A percentile compares a stretch with the other conserved stretches of the same genome.
Conservation (phyloP, 2,113 vertebrate genomes). For the Columbina picui region DNA sequence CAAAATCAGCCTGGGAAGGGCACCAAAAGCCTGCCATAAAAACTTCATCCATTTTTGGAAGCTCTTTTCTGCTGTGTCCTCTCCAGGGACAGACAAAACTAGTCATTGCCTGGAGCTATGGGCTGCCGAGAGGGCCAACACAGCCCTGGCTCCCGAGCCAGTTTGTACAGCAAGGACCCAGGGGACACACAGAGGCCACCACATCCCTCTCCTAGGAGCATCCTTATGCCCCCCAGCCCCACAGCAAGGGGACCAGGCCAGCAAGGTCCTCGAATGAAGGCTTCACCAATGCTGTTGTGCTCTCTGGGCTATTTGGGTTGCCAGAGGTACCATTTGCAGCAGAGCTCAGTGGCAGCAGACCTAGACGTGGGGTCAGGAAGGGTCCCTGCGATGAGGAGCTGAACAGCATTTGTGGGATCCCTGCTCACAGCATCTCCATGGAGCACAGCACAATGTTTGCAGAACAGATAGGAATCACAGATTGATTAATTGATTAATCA, state of each 20-base stretch:
- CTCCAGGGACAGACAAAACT: neutral
- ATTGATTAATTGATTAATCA: slow-evolving; percentile 69
- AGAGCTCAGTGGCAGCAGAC: neutral
- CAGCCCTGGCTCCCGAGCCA: neutral
- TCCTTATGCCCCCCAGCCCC: neutral
- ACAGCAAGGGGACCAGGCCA: neutral
- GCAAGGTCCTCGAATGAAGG: neutral
- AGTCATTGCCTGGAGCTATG: neutral
- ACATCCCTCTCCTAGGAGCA: neutral
- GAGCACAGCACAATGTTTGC: neutral
- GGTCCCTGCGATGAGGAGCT: neutral
- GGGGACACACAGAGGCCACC: neutral
- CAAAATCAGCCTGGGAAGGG: neutral
- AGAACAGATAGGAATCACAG: slow-evolving; percentile 20
- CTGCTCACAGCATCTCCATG: neutral
- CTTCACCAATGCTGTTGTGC: fast-evolving
- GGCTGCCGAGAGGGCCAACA: neutral
- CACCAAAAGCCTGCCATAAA: neutral
- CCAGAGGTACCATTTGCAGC: neutral
- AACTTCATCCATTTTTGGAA: neutral
- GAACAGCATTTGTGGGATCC: neutral
- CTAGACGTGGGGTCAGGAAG: fast-evolving
- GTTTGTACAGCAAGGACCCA: neutral
- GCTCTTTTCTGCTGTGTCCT: neutral
- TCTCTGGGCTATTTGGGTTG: neutral